Evolutionary conservation across 2,888 invertebrate genomes (phyloP).

Genomic region (Meiosimyza platycephala): DNA sequence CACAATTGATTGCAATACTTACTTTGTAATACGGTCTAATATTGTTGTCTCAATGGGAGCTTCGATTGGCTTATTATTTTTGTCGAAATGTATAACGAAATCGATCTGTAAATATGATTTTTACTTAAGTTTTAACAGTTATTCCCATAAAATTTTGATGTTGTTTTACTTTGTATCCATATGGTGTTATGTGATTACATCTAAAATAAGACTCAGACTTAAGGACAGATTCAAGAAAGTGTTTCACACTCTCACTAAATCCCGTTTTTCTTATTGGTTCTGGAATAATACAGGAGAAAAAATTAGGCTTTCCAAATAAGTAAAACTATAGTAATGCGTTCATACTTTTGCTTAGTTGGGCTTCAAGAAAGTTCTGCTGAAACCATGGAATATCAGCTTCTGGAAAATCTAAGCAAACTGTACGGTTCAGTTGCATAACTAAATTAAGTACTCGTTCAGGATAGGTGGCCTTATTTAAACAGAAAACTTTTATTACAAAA

Average conservation of each 20-base stretch:
- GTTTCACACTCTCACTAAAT: conserved; percentile 56
- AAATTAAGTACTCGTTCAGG: conserved; percentile 69
- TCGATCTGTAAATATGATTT: conserved; percentile 54
- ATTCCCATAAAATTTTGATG: neutral
- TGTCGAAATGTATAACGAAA: conserved; percentile 65
- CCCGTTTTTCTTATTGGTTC: conserved; percentile 46
- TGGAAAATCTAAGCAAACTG: conserved; percentile 74
- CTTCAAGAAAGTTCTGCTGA: conserved; percentile 72
- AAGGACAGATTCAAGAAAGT: conserved; percentile 53
- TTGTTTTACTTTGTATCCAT: conserved; percentile 61
- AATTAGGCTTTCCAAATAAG: neutral
- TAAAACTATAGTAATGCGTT: neutral
- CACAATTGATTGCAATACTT: conserved; percentile 20
- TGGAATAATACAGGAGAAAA: conserved; percentile 29
- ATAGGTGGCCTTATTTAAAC: conserved; percentile 68
- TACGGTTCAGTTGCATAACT: conserved; percentile 74
- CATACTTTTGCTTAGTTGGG: conserved; percentile 68
- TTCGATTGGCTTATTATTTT: conserved; percentile 54
- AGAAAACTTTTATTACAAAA: conserved; percentile 18
- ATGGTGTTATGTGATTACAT: conserved; percentile 65
- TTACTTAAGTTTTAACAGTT: conserved; percentile 4
- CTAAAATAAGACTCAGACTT: conserved; percentile 57
- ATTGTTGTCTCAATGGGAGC: conserved; percentile 58
- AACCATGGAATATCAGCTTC: conserved; percentile 76
- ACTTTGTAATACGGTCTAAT: conserved; percentile 65